Conservation (phyloP, 1,140 invertebrate genomes). For the Drosophila auraria region DNA sequence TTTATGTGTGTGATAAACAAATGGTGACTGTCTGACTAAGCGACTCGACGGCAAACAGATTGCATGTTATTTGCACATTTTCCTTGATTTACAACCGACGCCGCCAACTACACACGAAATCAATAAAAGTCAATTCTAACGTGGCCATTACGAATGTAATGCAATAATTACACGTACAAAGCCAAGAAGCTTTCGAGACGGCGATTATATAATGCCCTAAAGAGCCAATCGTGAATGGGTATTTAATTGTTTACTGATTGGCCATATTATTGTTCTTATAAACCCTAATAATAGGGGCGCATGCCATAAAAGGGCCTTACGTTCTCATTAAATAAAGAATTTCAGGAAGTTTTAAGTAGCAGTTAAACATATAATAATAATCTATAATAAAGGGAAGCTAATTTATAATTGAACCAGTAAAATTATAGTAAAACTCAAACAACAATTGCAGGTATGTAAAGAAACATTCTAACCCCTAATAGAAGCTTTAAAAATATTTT, state of each 20-base stretch:
- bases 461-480: no score
- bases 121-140: slow-evolving; percentile 64
- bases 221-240: slow-evolving; percentile 21
- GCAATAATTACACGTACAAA: slow-evolving; percentile 55
- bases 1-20: slow-evolving; percentile 44
- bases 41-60: slow-evolving; percentile 36
- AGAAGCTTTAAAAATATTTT: background rate
- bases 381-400: background rate
- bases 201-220: slow-evolving; percentile 44
- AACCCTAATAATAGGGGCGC: background rate
- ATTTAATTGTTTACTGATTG: slow-evolving; percentile 24
- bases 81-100: slow-evolving; percentile 71
- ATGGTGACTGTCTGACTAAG: slow-evolving; percentile 32
- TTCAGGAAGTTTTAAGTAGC: slow-evolving; percentile 5
- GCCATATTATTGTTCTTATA: slow-evolving; percentile 9
- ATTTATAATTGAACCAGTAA: background rate
- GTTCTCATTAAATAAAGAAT: background rate
- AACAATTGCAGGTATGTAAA: background rate
- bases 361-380: background rate
- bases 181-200: slow-evolving; percentile 25
- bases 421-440: background rate
- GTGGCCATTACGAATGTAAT: slow-evolving; percentile 67
- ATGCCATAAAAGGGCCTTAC: background rate
- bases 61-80: slow-evolving; percentile 66
- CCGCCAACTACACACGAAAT: slow-evolving; percentile 63